Evolutionary conservation across 2,113 vertebrate species (phyloP), one percentile per base, ranked within the genome.

Genomic region (Trinectes maculatus): DNA sequence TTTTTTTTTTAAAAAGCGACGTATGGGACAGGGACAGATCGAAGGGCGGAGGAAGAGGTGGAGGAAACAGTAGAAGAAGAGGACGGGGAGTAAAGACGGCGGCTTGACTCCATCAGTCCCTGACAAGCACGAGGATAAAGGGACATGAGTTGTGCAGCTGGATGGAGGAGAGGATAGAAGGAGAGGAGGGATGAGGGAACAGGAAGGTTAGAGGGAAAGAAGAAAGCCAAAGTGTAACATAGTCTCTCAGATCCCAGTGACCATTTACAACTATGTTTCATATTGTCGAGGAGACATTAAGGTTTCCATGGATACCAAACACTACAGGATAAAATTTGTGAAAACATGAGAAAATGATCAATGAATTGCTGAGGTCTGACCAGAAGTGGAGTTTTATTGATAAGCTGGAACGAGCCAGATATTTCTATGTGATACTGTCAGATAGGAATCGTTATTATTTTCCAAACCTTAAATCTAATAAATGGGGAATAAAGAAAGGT

Each of bases 1-100:
- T n/a, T n/a, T n/a, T n/a, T n/a, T n/a, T n/a, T n/a, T n/a, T n/a
- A n/a, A n/a, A 83, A 81, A 75, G 74, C 83, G 85, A 89, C 15
- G 67, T 80, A 83, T 82, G 84, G 83, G 85, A 85, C 55, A 54
- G 84, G 83, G 85, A 85, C 55, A 54, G 44, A 69, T 54, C 24
- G 62, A 39, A 73, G 37, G 63, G 55, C 3, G 61, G 60, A 60
- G 65, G 71, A 78, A 42, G 43, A 59, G 44, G 59, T 37, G 49
- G 33, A 70, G 51, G 63, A 67, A 68, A 48, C 49, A 31, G 15
- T 11, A 12, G 39, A 44, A 57, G 40, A 4, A 44, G 26, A 68
- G n/a, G 49, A 51, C 18, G 2, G 19, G 28, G 36, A 62, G 40
- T 51, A 39, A 53, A 28, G 67, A 71, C 5, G 2, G 34, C 2